Base-by-base conservation (phyloP, 2,797 vertebrate genomes). In the Gadopsis marmoratus region DNA sequence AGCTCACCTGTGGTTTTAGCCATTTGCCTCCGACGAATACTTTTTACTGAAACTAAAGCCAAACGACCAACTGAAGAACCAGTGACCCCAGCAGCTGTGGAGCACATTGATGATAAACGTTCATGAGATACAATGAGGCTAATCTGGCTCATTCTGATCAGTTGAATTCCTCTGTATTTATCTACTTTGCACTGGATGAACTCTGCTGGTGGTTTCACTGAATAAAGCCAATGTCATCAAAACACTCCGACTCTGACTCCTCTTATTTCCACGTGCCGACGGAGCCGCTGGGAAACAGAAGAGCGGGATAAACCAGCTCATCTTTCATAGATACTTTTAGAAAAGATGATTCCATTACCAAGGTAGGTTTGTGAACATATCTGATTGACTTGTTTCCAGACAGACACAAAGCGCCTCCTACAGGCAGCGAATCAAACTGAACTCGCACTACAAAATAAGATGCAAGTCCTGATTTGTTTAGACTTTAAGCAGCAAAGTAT, bases 181-280 rank as follows among this genome's bases (percentile, higher is more conserved):
- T 79, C 23, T 59, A 45, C 41, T 53, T 23, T 63, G 21, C 51
- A 3, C 33, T 12, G n/a, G 50, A 54, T 4, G 58, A 59, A 54
- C 39, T 66, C 29, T 43, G 66, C 43, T 56, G 70, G 54, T 78
- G 50, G 72, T 76, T 92, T 93, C 90, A 94, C 89, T 87, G 84
- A 95, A 95, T 94, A 95, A 78, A 95, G 74, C 58, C 69, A 83
- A 94, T 62, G 14, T 91, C 41, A 89, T 74, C 60, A 74, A 92
- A 86, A 60, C 47, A 1, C 41, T 8, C 0, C 0, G 7, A 16
- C 1, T 60, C 39, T 77, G 4, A 1, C 6, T 19, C 55, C 9
- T 74, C 55, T 67, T 37, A 13, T 47, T 51, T 31, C 7, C 29
- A 21, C 26, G 10, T 31, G 9, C 3, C 11, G 4, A n/a, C 8